Evolutionary conservation across 1,140 invertebrate species (phyloP).

Genomic region (Heliothis subflexa): DNA sequence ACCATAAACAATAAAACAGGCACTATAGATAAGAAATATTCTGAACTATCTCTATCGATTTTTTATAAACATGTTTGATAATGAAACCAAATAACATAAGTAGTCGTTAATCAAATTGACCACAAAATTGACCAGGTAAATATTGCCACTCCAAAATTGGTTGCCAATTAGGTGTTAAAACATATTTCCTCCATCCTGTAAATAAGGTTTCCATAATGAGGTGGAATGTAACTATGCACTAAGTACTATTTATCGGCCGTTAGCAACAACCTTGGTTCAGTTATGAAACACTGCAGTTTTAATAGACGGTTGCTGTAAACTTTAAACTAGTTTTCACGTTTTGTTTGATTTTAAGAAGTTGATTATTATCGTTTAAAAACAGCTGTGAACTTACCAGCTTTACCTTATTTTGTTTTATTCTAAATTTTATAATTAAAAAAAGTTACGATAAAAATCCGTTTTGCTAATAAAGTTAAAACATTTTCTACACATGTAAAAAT

Average conservation of each 20-base stretch:
- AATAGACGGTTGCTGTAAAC: constrained; percentile 13
- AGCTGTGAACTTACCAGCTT: neutral
- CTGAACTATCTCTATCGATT: too few species aligned
- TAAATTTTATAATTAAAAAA: too few species aligned
- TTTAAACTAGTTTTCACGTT: neutral
- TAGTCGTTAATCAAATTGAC: too few species aligned
- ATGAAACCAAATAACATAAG: too few species aligned
- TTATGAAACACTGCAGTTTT: constrained; percentile 24
- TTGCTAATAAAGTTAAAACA: too few species aligned
- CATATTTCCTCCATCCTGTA: neutral
- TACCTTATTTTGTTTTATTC: neutral
- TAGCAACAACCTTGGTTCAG: constrained; percentile 32
- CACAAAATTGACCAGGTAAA: too few species aligned
- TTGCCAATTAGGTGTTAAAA: neutral
- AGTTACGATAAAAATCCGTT: too few species aligned
- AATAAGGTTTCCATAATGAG: constrained; percentile 1
- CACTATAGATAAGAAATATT: neutral
- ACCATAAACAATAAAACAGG: neutral
- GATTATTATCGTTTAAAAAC: neutral
- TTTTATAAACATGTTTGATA: too few species aligned
- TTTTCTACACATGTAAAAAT: too few species aligned
- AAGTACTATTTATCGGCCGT: neutral
- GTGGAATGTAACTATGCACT: neutral
- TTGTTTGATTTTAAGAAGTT: neutral
- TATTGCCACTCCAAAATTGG: too few species aligned